Evolutionary conservation across 2,888 invertebrate genomes (phyloP), one percentile per base, ranked within the genome.

Genomic region (Macrophya annulata): DNA sequence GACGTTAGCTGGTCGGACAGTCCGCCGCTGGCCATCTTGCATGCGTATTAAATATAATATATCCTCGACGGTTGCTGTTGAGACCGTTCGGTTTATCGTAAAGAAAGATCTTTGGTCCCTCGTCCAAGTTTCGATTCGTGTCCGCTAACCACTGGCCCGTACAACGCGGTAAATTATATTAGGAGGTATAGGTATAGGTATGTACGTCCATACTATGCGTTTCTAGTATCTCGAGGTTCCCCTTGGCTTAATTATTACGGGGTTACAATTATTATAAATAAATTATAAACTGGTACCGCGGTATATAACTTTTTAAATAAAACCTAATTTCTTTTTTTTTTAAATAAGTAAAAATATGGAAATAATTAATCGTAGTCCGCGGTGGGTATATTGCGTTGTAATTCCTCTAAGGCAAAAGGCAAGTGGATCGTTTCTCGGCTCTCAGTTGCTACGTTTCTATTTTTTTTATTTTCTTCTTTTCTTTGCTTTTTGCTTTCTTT

Each of bases 1-100:
- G 91, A 91, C 89, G 90, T 90, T 90, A 91, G 89, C 89, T 86
- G 89, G 87, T 87, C 88, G 87, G 90, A 91, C 90, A 90, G 89
- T 62, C 62, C 55, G 48, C 83, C 65, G 45, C 68, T 83, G 37
- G 83, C 62, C 81, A 81, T 81, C 81, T 81, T 81, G 81, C 81
- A 40, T 62, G 77, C 17, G n/a, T 48, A 77, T 81, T 77, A 62
- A 81, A 37, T 74, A 74, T 74, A 74, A 45, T 74, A 74, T 45
- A 43, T 74, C 74, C 43, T 43, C 43, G 45, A 45, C n/a, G 43
- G 31, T 17, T 17, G 55, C 9, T 55, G 43, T 40, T 43, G 31
- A 9, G 62, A 43, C 10, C 81, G 81, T 59, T 81, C 40, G 59
- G 40, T 48, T 55, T 43, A 81, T 81, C 81, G 21, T 10, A n/a